Evolutionary conservation across 92 coral and sea anemone species (phyloP), one percentile per base, ranked within the genome.

Genomic region (Meandrina meandrites): DNA sequence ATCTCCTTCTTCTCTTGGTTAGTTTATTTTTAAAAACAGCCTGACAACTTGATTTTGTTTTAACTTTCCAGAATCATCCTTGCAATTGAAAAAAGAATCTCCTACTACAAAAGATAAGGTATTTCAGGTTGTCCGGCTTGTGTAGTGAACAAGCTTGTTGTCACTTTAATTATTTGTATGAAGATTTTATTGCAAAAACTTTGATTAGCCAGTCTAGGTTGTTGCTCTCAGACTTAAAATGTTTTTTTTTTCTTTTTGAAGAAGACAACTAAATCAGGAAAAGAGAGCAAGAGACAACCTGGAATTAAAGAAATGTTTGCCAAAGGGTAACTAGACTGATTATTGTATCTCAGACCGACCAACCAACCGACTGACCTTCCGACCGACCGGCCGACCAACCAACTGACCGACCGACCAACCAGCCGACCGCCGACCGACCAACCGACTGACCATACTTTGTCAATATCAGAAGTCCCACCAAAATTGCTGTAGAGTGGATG

Each of bases 221-320:
- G 51, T 64, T 36, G 45, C 45, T 32, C 56, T 32, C 17, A 57
- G 31, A 50, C 31, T 60, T 22, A 4, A 60, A n/a, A n/a, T n/a
- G n/a, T n/a, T n/a, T n/a, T n/a, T n/a, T n/a, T n/a, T 12, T 34
- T 47, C 9, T 30, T 76, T 62, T 80, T 56, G 84, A 85, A 91
- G 91, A 93, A 83, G 40, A 92, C 92, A 75, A 12, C 77, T 30
- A 77, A 56, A 24, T 40, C 34, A 18, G 81, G 66, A 77, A 92
- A 92, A 79, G 88, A 87, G 72, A 64, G 45, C 80, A 80, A 71
- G 45, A 78, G 93, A 58, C 98, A 94, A 40, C 87, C 90, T 66
- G 96, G 98, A 7, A 94, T 94, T 64, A 86, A 91, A 45, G 98
- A 94, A 51, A 86, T 94, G 88, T 94, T 94, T 86, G 31, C 94